These are phyloP conservation scores for Pseudois nayaur DNA, from an alignment of 2,113 vertebrate species.

Conservation along the genomic window DNA sequence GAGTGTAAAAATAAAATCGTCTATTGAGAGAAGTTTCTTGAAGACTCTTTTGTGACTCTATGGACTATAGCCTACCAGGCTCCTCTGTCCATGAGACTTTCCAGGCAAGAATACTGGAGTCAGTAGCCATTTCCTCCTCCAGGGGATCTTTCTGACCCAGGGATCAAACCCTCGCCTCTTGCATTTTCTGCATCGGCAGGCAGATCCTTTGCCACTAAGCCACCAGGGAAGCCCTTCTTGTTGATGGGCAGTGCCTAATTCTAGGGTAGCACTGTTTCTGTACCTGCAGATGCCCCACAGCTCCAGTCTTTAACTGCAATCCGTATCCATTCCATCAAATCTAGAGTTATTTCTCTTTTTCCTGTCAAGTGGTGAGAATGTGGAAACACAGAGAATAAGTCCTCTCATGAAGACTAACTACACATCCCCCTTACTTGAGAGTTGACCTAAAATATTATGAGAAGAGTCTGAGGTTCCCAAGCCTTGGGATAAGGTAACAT, in stretches of 20 bases:
- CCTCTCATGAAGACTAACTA: neutral
- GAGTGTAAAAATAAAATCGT: neutral
- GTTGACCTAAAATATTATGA: neutral
- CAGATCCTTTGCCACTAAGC: neutral
- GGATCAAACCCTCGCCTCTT: neutral
- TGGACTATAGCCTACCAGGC: neutral
- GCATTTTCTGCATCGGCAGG: neutral
- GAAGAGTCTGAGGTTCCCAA: neutral
- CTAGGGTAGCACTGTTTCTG: neutral
- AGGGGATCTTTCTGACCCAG: neutral
- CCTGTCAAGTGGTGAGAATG: neutral
- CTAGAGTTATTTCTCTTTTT: neutral
- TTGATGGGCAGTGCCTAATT: neutral
- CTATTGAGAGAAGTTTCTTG: fast-evolving
- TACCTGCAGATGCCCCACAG: fast-evolving
- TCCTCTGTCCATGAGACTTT: neutral
- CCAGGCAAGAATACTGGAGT: neutral
- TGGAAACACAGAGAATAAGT: neutral
- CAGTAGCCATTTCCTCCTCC: neutral
- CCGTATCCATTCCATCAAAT: neutral
- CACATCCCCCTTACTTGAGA: neutral
- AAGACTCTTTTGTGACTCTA: neutral
- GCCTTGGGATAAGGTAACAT: neutral
- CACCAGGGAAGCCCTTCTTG: neutral
- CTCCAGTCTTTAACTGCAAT: neutral